A percentile compares a stretch with the other conserved stretches of the same genome.
Conservation (phyloP, 2,888 invertebrate genomes). For the Polyommatus iphigenia region DNA sequence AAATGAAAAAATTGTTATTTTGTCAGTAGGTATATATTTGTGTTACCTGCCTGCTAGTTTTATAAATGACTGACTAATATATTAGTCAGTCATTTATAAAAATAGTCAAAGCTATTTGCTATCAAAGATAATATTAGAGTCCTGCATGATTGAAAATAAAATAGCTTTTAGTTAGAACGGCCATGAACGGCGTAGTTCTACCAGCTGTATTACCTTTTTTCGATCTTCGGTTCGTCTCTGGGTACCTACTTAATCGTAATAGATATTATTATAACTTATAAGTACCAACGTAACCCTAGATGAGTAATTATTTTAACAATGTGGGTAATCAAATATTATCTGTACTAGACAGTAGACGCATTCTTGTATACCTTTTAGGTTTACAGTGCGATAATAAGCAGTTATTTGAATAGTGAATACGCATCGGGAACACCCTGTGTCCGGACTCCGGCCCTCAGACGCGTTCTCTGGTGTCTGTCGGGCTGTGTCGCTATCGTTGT, state of each 20-base stretch:
- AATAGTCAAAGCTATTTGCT: not conserved
- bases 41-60: not conserved
- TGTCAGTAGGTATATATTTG: not conserved
- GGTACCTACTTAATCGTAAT: not conserved
- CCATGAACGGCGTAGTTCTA: not conserved
- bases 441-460: slow-evolving; percentile 55
- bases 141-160: not conserved
- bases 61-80: not conserved
- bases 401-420: slow-evolving; percentile 5
- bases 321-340: no score
- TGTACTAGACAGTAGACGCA: no score
- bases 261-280: no score
- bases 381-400: not conserved
- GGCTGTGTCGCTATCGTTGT: slow-evolving; percentile 79
- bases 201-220: not conserved
- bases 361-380: not conserved
- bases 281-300: no score
- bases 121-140: not conserved
- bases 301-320: not conserved
- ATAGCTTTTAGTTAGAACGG: not conserved
- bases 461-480: slow-evolving; percentile 75
- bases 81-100: no score
- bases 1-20: not conserved
- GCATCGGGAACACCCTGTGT: slow-evolving; percentile 58
- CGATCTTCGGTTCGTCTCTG: not conserved